Conservation (phyloP, 2,797 vertebrate species). For the Apogon talboti region DNA sequence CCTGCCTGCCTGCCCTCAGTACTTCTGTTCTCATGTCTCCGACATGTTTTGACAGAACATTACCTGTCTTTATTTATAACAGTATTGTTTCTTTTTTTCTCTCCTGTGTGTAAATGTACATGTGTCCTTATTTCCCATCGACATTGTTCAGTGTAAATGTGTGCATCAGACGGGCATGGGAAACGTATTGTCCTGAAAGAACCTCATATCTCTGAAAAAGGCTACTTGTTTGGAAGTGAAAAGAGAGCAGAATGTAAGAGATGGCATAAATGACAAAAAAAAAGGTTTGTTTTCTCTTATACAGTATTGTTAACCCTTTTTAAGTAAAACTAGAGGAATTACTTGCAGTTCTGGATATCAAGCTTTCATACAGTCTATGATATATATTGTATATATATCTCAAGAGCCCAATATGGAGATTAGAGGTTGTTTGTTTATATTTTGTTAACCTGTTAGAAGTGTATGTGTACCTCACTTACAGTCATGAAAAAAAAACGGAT, state of each 20-base stretch:
- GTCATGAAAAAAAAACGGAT: slow-evolving; percentile 24
- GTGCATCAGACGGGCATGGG: slow-evolving; percentile 53
- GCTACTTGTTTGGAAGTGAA: slow-evolving; percentile 30
- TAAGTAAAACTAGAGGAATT: slow-evolving; percentile 16
- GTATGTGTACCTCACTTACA: slow-evolving; percentile 27
- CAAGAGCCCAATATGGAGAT: slow-evolving; percentile 29
- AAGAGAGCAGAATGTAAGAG: slow-evolving; percentile 30
- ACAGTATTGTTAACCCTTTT: slow-evolving; percentile 55
- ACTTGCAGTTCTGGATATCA: slow-evolving; percentile 39
- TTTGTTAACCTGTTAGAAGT: slow-evolving; percentile 13
- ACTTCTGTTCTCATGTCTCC: slow-evolving; percentile 75
- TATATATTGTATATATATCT: slow-evolving; percentile 32
- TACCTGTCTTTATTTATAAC: slow-evolving; percentile 77
- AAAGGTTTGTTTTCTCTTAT: slow-evolving; percentile 25
- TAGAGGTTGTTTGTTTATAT: slow-evolving; percentile 18
- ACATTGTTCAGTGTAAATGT: slow-evolving; percentile 71
- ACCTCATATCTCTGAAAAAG: slow-evolving; percentile 54
- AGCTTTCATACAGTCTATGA: slow-evolving; percentile 20
- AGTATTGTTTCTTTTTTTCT: slow-evolving; percentile 58
- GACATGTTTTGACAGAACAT: slow-evolving; percentile 65
- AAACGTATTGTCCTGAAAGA: slow-evolving; percentile 53
- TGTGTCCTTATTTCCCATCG: slow-evolving; percentile 69
- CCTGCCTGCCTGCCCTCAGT: slow-evolving; percentile 77
- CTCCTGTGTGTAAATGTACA: slow-evolving; percentile 67
- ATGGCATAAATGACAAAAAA: slow-evolving; percentile 20